These are phyloP conservation scores for Lasioglossum albipes DNA, from an alignment of 1,140 invertebrate genomes.

Conservation along the genomic window DNA sequence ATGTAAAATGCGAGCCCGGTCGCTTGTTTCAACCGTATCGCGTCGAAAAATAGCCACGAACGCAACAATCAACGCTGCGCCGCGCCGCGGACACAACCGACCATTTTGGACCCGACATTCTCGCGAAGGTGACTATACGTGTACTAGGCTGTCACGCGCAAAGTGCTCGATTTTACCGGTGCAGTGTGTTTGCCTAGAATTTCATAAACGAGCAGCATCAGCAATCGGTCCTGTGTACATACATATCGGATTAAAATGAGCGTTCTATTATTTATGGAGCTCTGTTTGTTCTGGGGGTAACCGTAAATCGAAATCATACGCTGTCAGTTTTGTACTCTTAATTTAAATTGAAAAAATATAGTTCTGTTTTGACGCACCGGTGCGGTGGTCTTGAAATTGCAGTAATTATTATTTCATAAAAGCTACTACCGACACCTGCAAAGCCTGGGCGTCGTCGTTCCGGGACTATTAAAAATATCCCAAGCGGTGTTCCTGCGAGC, in stretches of 20 bases:
- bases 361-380: too few species aligned
- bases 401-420: too few species aligned
- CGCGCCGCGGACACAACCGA: background rate
- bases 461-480: background rate
- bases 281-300: background rate
- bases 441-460: too few species aligned
- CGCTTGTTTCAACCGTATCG: conserved; percentile 10
- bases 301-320: background rate
- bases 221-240: background rate
- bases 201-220: background rate
- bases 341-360: too few species aligned
- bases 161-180: background rate
- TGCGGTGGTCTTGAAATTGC: too few species aligned
- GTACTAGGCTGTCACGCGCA: background rate
- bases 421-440: too few species aligned
- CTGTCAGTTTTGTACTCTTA: too few species aligned
- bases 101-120: too few species aligned
- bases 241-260: background rate
- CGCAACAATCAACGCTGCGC: conserved; percentile 5
- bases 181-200: background rate
- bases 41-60: background rate
- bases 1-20: conserved; percentile 34
- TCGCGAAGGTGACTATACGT: background rate
- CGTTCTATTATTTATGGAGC: background rate
- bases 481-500: background rate